Percentiles rank a stretch among this genome's conserved stretches.
These are phyloP conservation scores for Coelopa frigida DNA, from an alignment of 1,140 invertebrate species.

Conservation along the genomic window DNA sequence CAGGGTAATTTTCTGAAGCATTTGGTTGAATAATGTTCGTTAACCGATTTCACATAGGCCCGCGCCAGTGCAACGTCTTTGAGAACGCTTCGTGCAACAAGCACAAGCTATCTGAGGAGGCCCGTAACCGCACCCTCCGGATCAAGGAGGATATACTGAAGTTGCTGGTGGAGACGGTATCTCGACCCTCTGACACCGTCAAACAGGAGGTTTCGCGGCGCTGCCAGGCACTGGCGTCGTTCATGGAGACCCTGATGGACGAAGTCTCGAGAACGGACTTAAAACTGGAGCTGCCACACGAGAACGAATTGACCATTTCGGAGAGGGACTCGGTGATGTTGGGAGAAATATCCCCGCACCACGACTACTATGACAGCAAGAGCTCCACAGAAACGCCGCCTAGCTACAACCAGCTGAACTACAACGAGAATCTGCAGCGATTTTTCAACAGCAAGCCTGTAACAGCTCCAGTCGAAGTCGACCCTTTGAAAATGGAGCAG, in stretches of 20 bases:
- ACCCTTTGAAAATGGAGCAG: constrained; percentile 40
- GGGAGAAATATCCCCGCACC: constrained; percentile 78
- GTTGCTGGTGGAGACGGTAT: constrained; percentile 60
- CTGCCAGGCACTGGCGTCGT: constrained; percentile 63
- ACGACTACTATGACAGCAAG: constrained; percentile 72
- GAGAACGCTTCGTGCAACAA: constrained; percentile 44
- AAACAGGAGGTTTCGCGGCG: constrained; percentile 58
- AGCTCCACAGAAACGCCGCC: constrained; percentile 73
- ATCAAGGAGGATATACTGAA: constrained; percentile 63
- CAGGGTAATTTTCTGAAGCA: constrained; percentile 47
- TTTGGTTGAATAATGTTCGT: not conserved
- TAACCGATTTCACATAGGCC: constrained; percentile 15
- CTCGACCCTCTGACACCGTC: constrained; percentile 50
- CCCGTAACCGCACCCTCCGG: constrained; percentile 53
- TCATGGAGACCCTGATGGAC: constrained; percentile 67
- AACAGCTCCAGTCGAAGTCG: constrained; percentile 47
- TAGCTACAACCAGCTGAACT: constrained; percentile 81
- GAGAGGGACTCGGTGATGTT: constrained; percentile 74
- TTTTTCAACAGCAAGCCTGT: constrained; percentile 78
- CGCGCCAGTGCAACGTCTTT: constrained; percentile 56
- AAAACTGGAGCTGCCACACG: constrained; percentile 52
- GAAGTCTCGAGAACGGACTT: constrained; percentile 52
- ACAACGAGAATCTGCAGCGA: constrained; percentile 76
- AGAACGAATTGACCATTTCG: constrained; percentile 50
- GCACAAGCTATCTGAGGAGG: constrained; percentile 49